Base-by-base conservation (phyloP, 2,113 vertebrate species). In the Callopanchax toddi region DNA sequence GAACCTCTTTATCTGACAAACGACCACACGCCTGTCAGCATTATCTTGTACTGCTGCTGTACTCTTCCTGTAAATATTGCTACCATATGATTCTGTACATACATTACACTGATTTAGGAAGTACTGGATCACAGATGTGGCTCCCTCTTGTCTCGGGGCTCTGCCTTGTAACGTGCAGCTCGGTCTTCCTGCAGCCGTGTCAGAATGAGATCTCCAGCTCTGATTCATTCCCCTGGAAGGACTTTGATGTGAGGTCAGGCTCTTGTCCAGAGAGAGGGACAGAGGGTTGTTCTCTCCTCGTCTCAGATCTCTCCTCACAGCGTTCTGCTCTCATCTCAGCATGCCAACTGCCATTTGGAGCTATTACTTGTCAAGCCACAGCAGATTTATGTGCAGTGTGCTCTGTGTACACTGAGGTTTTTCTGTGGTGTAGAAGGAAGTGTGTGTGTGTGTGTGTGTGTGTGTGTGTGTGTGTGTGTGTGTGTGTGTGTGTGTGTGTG, bases 301-400 rank as follows among this genome's bases (percentile, higher is more conserved):
- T 78, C 71, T 83, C 65, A 71, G 79, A 83, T 80, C 67, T 89
- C 86, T 85, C 82, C 79, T 85, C 81, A 67, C 71, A 52, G 71
- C 59, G 66, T 77, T 42, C 80, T 78, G 63, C 87, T 91, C 89
- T 91, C 79, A 88, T 91, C 89, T 87, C 89, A 49, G 75, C 74
- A 69, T 67, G 66, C 79, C 74, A 75, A 81, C 85, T 72, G 76
- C 76, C 77, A 79, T 89, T 88, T 84, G 79, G 68, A 86, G 85
- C 70, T 58, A 79, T 86, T 74, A 72, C 81, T 73, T 84, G 79
- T 74, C 57, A 52, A 1, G 49, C 34, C 20, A 42, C 55, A 82
- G 69, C 78, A 88, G 83, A 90, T 91, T 87, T 85, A 85, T 66
- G 62, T 25, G 20, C 26, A 49, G 60, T 76, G 74, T 45, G 50